Evolutionary conservation across 1,140 invertebrate genomes (phyloP), one percentile per base, ranked within the genome.

Genomic region (Drosophila gunungcola): DNA sequence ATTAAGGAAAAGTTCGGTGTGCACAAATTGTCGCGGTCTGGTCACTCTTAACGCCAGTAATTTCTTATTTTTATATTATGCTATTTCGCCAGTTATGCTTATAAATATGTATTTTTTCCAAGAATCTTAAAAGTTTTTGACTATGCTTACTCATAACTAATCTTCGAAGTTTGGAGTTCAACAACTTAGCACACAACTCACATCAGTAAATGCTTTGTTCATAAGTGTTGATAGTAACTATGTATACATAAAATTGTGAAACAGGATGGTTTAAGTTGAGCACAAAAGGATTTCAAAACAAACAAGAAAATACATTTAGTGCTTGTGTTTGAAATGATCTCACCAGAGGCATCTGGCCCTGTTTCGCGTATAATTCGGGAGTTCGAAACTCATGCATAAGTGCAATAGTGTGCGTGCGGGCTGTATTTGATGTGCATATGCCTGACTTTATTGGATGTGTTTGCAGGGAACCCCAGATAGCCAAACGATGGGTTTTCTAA

Each of bases 181-280:
- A 6, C n/a, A 4, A 6, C 27, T 4, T 0, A 27, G 11, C 4
- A 5, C 11, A 27, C 25, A n/a, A n/a, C 3, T 27, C 9, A 12
- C 7, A n/a, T 7, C 0, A 12, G 4, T 5, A 4, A 29, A 13
- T 32, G 10, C 4, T 32, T 21, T 36, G 48, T 10, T 9, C n/a
- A 10, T 2, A 21, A 6, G 32, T 52, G n/a, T 36, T 36, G 10
- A 36, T 21, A 29, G 45, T 52, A 21, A n/a, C 4, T 34, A 51
- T 32, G 29, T 52, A 52, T 52, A 52, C 49, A 52, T 36, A 52
- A 36, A 52, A 52, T 36, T 52, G 32, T 52, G 32, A 36, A 34
- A 51, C 29, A 34, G 29, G 38, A 4, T n/a, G 38, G 2, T 0
- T 2, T n/a, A 51, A 51, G 42, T 51, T 51, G n/a, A 7, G 13